Conservation (phyloP, 2,888 invertebrate genomes). For the Vesta saturnalis region DNA sequence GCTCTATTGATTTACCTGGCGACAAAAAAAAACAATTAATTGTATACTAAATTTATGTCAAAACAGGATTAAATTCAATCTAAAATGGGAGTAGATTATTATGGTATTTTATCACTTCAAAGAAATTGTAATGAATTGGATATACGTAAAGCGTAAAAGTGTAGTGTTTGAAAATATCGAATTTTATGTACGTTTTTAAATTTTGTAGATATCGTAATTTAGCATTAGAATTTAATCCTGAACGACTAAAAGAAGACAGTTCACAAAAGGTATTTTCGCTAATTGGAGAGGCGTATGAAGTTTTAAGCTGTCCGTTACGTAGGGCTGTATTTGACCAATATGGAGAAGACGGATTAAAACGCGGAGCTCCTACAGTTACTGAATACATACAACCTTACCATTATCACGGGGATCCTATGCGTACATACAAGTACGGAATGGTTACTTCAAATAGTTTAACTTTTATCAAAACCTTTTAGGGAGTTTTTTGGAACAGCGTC, state of each 20-base stretch:
- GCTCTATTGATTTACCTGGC: no score
- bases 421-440: constrained; percentile 72
- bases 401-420: constrained; percentile 82
- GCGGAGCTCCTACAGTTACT: constrained; percentile 76
- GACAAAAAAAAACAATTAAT: background rate
- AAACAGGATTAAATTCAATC: background rate
- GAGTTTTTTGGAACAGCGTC: constrained; percentile 86
- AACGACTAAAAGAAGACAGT: constrained; percentile 69
- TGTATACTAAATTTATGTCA: constrained; percentile 10
- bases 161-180: background rate
- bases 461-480: constrained; percentile 47
- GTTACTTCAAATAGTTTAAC: background rate
- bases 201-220: constrained; percentile 59
- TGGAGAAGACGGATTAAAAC: constrained; percentile 87
- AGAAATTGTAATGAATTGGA: constrained; percentile 72
- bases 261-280: constrained; percentile 68
- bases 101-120: constrained; percentile 76
- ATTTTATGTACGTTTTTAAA: background rate
- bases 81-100: constrained; percentile 80
- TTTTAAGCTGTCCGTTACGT: constrained; percentile 72
- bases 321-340: constrained; percentile 88
- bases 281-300: constrained; percentile 83
- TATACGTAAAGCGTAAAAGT: constrained; percentile 74
- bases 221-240: constrained; percentile 64
- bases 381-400: constrained; percentile 77